Evolutionary conservation across 2,113 vertebrate species (phyloP), one percentile per base, ranked within the genome.

Genomic region (Odobenus rosmarus): DNA sequence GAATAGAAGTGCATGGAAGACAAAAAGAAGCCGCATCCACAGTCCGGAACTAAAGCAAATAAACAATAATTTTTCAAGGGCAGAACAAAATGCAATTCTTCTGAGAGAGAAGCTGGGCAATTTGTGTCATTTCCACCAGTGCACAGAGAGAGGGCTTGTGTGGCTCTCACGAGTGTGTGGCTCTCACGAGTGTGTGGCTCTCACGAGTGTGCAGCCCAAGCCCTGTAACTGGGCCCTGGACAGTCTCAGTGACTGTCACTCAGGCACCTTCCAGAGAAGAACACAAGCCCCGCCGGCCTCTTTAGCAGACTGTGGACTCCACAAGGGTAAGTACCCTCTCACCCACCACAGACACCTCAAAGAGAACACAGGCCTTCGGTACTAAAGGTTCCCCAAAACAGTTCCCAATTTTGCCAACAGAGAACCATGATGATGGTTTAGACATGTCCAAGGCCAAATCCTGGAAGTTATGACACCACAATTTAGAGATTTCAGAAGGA

Each of bases 71-170:
- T 49, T 31, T 67, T 53, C 42, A 80, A 81, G 31, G 39, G 26
- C 16, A 39, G n/a, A 88, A 87, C 7, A 69, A 90, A 83, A 79
- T 7, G n/a, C 11, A 80, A 46, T 33, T 85, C 46, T 31, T 16
- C 89, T 46, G 21, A 71, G 14, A 92, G 59, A 55, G 59, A 26
- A 82, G 57, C 0, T 19, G 55, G 39, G 46, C 16, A 36, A 51
- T 42, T 12, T 36, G 4, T 61, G 31, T 26, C 51, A 67, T 0
- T 18, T 64, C 28, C 26, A 0, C n/a, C 28, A 4, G 53, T 31
- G 24, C 28, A 14, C 0, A 39, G 19, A 49, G 39, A 39, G 31
- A 74, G 36, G 18, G 28, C 14, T 12, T 10, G 1, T 0, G 7
- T 26, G 49, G 21, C 61, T 81, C 42, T 33, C 72, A 12, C 1